phyloP scores from a whole-genome alignment of 2,797 vertebrate genomes.

The Scarus forsteni region DNA sequence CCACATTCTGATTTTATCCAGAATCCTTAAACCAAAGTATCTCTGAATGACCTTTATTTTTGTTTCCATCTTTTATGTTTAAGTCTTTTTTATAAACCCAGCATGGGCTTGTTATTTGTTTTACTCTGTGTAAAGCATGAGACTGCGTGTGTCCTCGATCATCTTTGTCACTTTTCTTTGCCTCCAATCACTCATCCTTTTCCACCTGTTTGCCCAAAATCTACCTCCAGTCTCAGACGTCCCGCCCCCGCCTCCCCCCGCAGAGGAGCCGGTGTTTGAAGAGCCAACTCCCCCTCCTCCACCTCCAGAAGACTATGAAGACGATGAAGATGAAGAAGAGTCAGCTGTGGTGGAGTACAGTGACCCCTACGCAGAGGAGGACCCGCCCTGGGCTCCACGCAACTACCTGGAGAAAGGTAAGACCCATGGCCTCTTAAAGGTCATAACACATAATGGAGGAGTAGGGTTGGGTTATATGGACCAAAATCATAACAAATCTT shows the following conservation, averaged over 20 bases:
- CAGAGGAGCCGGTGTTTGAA: conserved; percentile 91
- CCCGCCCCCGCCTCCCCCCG: conserved; percentile 92
- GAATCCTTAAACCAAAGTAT: not conserved
- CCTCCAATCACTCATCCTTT: conserved; percentile 15
- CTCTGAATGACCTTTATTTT: not conserved
- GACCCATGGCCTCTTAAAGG: not conserved
- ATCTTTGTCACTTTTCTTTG: not conserved
- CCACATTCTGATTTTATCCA: not conserved
- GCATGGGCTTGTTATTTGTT: conserved; percentile 9
- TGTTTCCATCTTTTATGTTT: not conserved
- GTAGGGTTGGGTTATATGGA: too few relatives aligned
- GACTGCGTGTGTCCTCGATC: not conserved
- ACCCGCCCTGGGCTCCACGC: conserved; percentile 96
- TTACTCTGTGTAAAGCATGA: conserved; percentile 27
- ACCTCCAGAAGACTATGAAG: conserved; percentile 94
- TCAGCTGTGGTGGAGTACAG: conserved; percentile 99
- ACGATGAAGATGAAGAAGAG: conserved; percentile 96
- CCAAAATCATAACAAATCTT: too few relatives aligned
- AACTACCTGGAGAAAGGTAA: conserved; percentile 96
- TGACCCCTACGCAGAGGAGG: conserved; percentile 97
- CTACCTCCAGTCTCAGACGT: conserved; percentile 90
- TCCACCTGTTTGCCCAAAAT: not conserved
- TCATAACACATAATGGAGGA: too few relatives aligned
- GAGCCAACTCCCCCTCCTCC: conserved; percentile 93
- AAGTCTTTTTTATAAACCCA: not conserved